A percentile compares a stretch with the other conserved stretches of the same genome.
Conservation (phyloP, 2,888 invertebrate genomes). For the Pegoplata infirma region DNA sequence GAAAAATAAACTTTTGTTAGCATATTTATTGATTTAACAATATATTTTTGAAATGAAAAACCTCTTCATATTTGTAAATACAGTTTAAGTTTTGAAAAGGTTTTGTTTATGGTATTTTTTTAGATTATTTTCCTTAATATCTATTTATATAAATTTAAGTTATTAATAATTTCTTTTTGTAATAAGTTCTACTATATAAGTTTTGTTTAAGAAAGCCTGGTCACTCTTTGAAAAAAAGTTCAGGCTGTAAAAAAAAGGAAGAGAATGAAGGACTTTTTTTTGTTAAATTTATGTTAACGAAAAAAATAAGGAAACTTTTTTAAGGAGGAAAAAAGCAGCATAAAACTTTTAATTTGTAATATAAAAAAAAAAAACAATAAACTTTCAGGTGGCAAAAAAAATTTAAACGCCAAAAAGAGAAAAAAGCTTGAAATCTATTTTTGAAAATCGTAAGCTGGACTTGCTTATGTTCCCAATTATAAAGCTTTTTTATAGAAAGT, state of each 20-base stretch:
- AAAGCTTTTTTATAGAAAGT: too few relatives aligned
- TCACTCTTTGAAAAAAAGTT: slow-evolving; percentile 5
- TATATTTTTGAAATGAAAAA: slow-evolving; percentile 33
- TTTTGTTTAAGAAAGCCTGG: slow-evolving; percentile 43
- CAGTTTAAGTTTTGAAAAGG: slow-evolving; percentile 44
- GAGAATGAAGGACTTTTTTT: slow-evolving; percentile 74
- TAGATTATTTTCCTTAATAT: slow-evolving; percentile 37
- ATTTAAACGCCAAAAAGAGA: background rate
- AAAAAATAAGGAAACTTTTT: slow-evolving; percentile 52
- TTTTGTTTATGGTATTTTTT: slow-evolving; percentile 35
- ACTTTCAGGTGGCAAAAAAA: background rate
- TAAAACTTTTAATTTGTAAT: background rate
- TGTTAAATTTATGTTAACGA: slow-evolving; percentile 55
- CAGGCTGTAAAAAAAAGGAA: slow-evolving; percentile 65
- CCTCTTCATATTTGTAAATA: slow-evolving; percentile 49
- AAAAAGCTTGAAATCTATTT: background rate
- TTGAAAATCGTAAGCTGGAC: too few relatives aligned
- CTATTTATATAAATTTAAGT: slow-evolving; percentile 38
- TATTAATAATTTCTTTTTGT: slow-evolving; percentile 17
- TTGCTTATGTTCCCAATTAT: too few relatives aligned
- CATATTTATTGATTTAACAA: slow-evolving; percentile 15
- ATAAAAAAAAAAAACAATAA: background rate
- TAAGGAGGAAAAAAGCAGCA: slow-evolving; percentile 28
- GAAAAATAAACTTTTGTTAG: slow-evolving; percentile 21
- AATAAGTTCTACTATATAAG: slow-evolving; percentile 19